Evolutionary conservation across 2,113 vertebrate species (phyloP), one percentile per base, ranked within the genome.

Genomic region (Oostethus manadensis): DNA sequence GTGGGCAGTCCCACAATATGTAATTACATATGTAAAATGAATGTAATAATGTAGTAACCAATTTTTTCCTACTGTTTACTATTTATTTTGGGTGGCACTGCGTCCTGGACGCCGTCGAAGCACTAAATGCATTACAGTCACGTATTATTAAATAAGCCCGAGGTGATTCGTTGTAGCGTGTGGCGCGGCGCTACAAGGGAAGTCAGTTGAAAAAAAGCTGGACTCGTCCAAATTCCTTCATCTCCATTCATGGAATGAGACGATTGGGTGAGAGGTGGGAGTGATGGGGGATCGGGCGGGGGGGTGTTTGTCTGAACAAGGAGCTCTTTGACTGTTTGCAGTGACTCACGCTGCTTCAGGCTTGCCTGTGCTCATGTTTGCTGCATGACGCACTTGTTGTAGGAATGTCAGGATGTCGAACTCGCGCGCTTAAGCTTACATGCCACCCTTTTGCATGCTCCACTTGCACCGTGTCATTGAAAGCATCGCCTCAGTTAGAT

Each of bases 291-390:
- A 1, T 17, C 15, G 13, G 42, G 20, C 17, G 18, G 35, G 38
- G n/a, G 40, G 11, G 43, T 4, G 57, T 10, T 2, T 11, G 60
- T 51, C 11, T 2, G 73, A 77, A 86, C 81, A 86, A 84, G 79
- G 58, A 79, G 78, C 47, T 63, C 81, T 85, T 88, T 50, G 67
- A 77, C 77, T 81, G 55, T 76, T 72, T 63, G 33, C 23, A 22
- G 64, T 86, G 81, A 84, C 72, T 80, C 79, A 85, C 62, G 11
- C 43, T 44, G 66, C 76, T 76, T 71, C 67, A 63, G 74, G 60
- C 68, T 67, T 18, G 67, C 57, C 56, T 63, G 51, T 15, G 49
- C 73, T 75, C 61, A 6, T 80, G 78, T 83, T 78, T 76, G 59
- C 65, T 71, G 78, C 79, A 77, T 77, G 79, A 79, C 67, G 56